Conservation (phyloP, 2,888 invertebrate species). For the Protonemura montana region DNA sequence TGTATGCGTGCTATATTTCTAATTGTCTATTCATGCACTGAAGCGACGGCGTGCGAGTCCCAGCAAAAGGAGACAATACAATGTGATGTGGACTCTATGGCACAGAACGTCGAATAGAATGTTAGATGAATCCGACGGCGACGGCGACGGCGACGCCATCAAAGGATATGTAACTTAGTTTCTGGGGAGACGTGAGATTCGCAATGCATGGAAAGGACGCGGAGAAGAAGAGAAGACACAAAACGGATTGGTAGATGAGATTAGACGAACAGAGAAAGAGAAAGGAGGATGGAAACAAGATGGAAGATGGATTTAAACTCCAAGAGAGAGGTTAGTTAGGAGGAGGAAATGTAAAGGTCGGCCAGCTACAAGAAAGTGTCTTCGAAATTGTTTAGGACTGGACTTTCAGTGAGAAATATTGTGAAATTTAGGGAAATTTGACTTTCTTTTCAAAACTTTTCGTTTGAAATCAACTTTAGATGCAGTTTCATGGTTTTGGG, state of each 20-base stretch:
- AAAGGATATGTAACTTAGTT: constrained; percentile 42
- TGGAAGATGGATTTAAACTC: constrained; percentile 39
- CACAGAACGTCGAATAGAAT: constrained; percentile 27
- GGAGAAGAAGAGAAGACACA: constrained; percentile 34
- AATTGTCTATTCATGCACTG: constrained; percentile 23
- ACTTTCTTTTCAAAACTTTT: too few relatives aligned
- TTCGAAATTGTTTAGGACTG: background rate
- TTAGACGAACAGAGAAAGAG: constrained; percentile 35
- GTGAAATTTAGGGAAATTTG: too few relatives aligned
- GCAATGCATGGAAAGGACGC: constrained; percentile 15
- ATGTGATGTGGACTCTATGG: constrained; percentile 18
- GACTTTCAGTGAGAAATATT: too few relatives aligned
- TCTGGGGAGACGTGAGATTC: background rate
- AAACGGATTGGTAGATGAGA: constrained; percentile 42
- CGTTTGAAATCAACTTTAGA: too few relatives aligned
- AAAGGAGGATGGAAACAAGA: constrained; percentile 23
- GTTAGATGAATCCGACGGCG: constrained; percentile 30
- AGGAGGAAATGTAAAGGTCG: constrained; percentile 16
- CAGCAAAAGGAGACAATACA: constrained; percentile 23
- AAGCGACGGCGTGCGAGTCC: background rate
- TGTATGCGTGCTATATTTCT: background rate
- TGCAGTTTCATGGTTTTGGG: too few relatives aligned
- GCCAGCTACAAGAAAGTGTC: background rate
- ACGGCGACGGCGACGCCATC: too few relatives aligned
- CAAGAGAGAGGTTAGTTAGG: constrained; percentile 40